Evolutionary conservation across 1,140 invertebrate species (phyloP).

Genomic region (Drosophila chauvacae): DNA sequence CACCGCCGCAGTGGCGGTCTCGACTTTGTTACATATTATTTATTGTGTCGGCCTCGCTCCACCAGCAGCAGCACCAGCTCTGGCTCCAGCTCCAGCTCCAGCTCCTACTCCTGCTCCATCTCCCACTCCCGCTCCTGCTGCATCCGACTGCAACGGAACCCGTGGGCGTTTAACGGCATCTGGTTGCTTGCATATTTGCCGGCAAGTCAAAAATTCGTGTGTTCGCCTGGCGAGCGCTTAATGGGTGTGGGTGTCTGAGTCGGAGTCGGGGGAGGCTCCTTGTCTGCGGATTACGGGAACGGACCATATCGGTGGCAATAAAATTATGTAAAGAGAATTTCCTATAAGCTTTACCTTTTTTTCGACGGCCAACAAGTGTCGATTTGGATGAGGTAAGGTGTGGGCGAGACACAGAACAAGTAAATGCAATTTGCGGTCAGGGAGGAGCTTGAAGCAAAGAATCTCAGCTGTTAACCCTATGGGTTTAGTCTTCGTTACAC

Average conservation of each 20-base stretch:
- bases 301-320: slow-evolving; percentile 55
- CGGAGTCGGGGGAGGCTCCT: slow-evolving; percentile 27
- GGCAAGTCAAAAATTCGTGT: slow-evolving; percentile 68
- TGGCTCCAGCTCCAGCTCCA: neutral
- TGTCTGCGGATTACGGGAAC: slow-evolving; percentile 50
- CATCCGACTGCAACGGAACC: slow-evolving; percentile 35
- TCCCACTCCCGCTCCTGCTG: slow-evolving; percentile 8
- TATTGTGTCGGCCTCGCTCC: slow-evolving; percentile 61
- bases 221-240: slow-evolving; percentile 49
- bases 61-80: slow-evolving; percentile 1
- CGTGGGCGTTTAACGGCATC: slow-evolving; percentile 77
- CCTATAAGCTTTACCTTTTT: neutral
- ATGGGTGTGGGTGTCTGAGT: slow-evolving; percentile 67
- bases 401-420: slow-evolving; percentile 26
- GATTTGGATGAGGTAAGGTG: slow-evolving; percentile 13
- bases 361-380: slow-evolving; percentile 54
- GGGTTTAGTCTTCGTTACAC: neutral
- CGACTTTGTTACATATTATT: slow-evolving; percentile 83
- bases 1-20: slow-evolving; percentile 58
- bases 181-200: slow-evolving; percentile 67
- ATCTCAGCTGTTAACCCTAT: neutral
- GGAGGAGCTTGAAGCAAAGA: neutral
- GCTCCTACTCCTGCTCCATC: slow-evolving; percentile 1
- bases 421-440: slow-evolving; percentile 24
- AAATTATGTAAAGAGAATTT: slow-evolving; percentile 74